A percentile compares a stretch with the other conserved stretches of the same genome.
Conservation (phyloP, 30 jellyfish, hydroid and myxozoan species). For the Chrysaora quinquecirrha region DNA sequence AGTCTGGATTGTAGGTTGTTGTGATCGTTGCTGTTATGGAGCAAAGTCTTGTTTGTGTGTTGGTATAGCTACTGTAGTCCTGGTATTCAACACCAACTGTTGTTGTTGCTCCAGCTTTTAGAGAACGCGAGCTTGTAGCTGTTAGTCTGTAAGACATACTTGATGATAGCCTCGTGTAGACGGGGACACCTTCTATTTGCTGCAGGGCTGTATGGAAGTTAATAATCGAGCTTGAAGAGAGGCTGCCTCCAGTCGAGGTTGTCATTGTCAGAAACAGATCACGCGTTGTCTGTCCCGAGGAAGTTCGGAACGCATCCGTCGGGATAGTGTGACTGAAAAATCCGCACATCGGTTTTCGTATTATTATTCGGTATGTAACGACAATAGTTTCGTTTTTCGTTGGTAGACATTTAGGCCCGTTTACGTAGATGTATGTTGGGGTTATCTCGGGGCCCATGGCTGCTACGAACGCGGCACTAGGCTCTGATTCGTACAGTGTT, state of each 20-base stretch:
- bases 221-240: conserved; percentile 1
- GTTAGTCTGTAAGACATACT: conserved; percentile 6
- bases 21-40: conserved; percentile 32
- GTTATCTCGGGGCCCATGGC: conserved; percentile 63
- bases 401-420: conserved; percentile 74
- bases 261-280: conserved; percentile 41
- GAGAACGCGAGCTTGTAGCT: conserved; percentile 57
- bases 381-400: conserved; percentile 4
- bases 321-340: conserved; percentile 40
- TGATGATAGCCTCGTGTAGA: not conserved
- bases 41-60: conserved; percentile 8
- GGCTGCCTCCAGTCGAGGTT: conserved; percentile 12
- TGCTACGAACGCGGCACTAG: conserved; percentile 48
- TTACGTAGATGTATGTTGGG: conserved; percentile 33
- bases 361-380: not conserved
- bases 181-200: conserved; percentile 3
- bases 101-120: conserved; percentile 15
- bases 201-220: conserved; percentile 24
- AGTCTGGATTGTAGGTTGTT: conserved; percentile 30
- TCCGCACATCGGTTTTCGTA: conserved; percentile 47
- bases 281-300: conserved; percentile 65
- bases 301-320: conserved; percentile 35
- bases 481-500: conserved; percentile 42
- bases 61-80: not conserved
- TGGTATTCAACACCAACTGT: conserved; percentile 17